Evolutionary conservation across 2,888 invertebrate species (phyloP).

Genomic region (Orthonychiurus folsomi): DNA sequence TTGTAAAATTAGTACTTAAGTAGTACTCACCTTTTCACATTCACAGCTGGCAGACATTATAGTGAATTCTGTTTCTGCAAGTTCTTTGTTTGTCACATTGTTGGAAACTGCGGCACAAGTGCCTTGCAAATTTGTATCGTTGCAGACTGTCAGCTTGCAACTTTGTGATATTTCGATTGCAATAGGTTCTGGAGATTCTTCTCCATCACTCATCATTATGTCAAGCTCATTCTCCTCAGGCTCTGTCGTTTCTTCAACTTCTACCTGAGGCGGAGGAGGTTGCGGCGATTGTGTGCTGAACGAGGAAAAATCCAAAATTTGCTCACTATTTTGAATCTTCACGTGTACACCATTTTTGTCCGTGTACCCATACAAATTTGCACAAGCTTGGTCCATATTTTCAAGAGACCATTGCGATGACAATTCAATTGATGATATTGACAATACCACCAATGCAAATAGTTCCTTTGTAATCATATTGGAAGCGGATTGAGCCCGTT

Average conservation of each 20-base stretch:
- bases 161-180: neutral
- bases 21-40: neutral
- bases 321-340: neutral
- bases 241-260: no score
- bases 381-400: neutral
- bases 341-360: neutral
- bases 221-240: no score
- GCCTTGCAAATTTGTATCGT: neutral
- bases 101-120: neutral
- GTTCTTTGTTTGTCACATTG: neutral
- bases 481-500: no score
- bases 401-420: neutral
- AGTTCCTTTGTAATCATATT: no score
- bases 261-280: no score
- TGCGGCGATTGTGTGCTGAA: no score
- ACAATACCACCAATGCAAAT: no score
- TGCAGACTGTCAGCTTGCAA: neutral
- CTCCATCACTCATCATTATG: no score
- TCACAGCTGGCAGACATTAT: neutral
- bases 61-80: neutral
- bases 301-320: neutral
- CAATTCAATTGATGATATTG: no score
- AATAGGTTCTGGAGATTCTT: no score
- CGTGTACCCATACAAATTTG: neutral
- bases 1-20: no score